Base-by-base conservation (phyloP, 2,113 vertebrate genomes). In the Kobus ellipsiprymnus region DNA sequence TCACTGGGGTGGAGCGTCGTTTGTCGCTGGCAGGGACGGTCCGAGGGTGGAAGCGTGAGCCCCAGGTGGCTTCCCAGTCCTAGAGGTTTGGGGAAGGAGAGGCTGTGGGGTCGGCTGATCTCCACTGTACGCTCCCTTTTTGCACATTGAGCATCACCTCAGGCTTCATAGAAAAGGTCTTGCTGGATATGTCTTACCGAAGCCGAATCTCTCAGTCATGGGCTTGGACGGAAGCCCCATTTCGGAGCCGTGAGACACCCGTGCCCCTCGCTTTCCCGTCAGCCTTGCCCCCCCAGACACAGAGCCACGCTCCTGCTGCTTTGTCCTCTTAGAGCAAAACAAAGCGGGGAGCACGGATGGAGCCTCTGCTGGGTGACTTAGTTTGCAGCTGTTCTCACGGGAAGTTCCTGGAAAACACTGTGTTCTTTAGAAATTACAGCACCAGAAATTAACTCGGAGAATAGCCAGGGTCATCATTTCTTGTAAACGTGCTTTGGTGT, bases 261-360 rank as follows among this genome's bases (percentile, higher is more conserved):
- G 4, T 0, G 5, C 6, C 3, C 7, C 10, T 8, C 12, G 17
- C 52, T 36, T 83, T 25, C 46, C n/a, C 33, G 4, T 3, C 1
- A 12, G 1, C 59, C 2, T 1, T n/a, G 0, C 21, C 91, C 87
- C 40, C 81, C 91, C 40, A 2, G 57, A 40, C 40, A 11, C 29
- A 40, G 25, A 19, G 17, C 3, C 10, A 1, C 7, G 30, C 23
- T 40, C 52, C 23, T n/a, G 19, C 6, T 10, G 14, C 54, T 74
- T 30, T 40, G 44, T 60, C 50, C 55, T 64, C 44, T 2, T 7
- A 3, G 3, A 93, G 36, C 87, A 44, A 64, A 46, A 48, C 87
- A 33, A 21, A 33, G 19, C 78, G 17, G 54, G n/a, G 33, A 4
- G 1, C 21, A 17, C 36, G 3, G 4, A 21, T 0, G 1, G 36